phyloP scores from a whole-genome alignment of 1,140 invertebrate genomes.

The Pseudomyrmex dendroicus region DNA sequence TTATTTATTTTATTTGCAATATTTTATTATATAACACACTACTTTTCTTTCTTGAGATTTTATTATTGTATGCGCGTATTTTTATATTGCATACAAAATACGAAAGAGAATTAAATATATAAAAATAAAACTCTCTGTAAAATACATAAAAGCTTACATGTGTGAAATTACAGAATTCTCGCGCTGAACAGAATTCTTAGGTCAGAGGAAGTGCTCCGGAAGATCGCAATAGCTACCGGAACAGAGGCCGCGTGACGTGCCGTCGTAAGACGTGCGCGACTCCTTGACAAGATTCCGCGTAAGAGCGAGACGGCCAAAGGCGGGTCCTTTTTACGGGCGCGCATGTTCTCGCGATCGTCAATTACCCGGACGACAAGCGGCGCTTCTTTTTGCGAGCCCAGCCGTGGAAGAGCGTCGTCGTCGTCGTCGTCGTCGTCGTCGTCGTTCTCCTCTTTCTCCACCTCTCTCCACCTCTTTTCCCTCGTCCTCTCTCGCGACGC shows the following conservation, averaged over 20 bases:
- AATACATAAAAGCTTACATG: no score
- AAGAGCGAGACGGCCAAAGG: conserved; percentile 52
- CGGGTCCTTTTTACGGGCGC: conserved; percentile 56
- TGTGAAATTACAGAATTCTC: no score
- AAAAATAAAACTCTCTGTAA: no score
- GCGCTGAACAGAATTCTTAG: not conserved
- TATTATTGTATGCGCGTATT: not conserved
- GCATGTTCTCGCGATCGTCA: conserved; percentile 61
- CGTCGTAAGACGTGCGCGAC: conserved; percentile 12
- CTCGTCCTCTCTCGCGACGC: conserved; percentile 37
- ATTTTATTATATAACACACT: not conserved
- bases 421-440: conserved; percentile 13
- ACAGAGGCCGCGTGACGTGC: conserved; percentile 25
- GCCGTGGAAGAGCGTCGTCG: conserved; percentile 33
- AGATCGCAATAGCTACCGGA: conserved; percentile 33
- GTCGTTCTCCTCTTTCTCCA: not conserved
- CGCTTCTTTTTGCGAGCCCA: conserved; percentile 52
- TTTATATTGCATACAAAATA: not conserved
- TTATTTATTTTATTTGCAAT: conserved; percentile 1
- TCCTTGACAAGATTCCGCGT: conserved; percentile 55
- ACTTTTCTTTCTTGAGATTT: not conserved
- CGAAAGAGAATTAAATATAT: no score
- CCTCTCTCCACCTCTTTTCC: not conserved
- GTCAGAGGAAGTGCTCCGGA: conserved; percentile 27
- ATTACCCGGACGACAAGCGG: conserved; percentile 60